A percentile compares a stretch with the other conserved stretches of the same genome.
phyloP scores from a whole-genome alignment of 2,113 vertebrate genomes.

The Laticauda colubrina region DNA sequence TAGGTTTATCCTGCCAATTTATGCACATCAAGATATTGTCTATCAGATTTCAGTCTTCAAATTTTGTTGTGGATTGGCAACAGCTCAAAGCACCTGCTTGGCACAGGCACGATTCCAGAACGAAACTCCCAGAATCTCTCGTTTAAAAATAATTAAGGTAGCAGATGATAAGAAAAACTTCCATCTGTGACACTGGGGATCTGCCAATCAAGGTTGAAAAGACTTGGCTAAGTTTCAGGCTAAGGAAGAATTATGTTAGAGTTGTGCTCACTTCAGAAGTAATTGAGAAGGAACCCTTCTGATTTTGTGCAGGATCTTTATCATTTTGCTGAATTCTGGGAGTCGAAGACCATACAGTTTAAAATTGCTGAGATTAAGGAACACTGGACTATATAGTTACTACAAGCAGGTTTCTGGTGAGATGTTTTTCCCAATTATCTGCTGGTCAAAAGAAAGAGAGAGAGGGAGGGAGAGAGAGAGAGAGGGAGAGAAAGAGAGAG shows the following conservation, averaged over 20 bases:
- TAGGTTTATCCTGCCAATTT: background rate
- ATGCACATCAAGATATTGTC: background rate
- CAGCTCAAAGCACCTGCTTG: background rate
- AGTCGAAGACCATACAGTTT: too few relatives aligned
- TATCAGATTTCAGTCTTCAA: background rate
- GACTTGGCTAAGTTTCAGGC: background rate
- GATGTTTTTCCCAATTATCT: background rate
- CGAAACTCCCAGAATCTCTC: background rate
- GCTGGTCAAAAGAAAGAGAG: background rate
- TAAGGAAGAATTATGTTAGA: background rate
- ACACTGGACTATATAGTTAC: background rate
- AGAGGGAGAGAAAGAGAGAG: background rate
- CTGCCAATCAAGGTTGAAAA: background rate
- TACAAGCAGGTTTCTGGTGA: background rate
- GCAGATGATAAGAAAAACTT: background rate
- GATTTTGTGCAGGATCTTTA: background rate
- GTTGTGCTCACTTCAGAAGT: background rate
- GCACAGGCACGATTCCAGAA: background rate
- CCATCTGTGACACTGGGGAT: background rate
- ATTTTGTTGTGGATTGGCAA: background rate
- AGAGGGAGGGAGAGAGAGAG: background rate
- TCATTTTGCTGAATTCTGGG: background rate
- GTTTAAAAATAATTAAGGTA: background rate
- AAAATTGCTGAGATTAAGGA: too few relatives aligned
- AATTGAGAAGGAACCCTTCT: background rate